Base-by-base conservation (phyloP, 2,888 invertebrate species). In the Papilio gigon region DNA sequence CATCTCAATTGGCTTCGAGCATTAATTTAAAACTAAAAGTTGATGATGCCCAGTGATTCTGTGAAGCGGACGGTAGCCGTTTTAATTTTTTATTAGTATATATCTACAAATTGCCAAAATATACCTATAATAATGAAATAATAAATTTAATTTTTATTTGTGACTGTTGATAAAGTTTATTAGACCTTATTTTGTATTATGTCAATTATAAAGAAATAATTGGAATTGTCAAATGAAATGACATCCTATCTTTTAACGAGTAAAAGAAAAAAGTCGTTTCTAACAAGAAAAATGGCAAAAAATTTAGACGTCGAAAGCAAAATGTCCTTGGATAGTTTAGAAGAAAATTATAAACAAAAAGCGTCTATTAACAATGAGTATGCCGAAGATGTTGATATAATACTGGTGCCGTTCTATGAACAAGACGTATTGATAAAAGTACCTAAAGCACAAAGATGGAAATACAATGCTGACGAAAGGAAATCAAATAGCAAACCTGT, bases 321-420 rank as follows among this genome's bases (percentile, higher is more conserved):
- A 75, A 80, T 91, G 70, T 91, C 91, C 58, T 56, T 83, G 30
- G 91, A 92, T 71, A 92, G 91, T 72, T 81, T 92, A 64, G 90
- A 92, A 77, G 75, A 75, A 37, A 79, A 80, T 72, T 79, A 79
- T 42, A 82, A 77, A 70, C 76, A 75, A 22, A 86, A 85, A 76
- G 70, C 72, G 25, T 68, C 74, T 3, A 33, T 75, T 17, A 82
- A 79, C 70, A 66, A 76, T 61, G 73, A 71, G 65, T 17, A 50
- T 30, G 75, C 78, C 1, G 83, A 85, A 30, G 84, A 86, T 68
- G 81, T 87, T n/a, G 86, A 90, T 65, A 90, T 89, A 4, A 89
- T 92, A 76, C 80, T 90, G 4, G 91, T 92, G 2, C 92, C 92
- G 1, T 91, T 92, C 77, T 92, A 91, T 71, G 92, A 92, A 77